These are phyloP conservation scores for Heterodera carotae DNA, from an alignment of 1,140 invertebrate genomes.

Conservation along the genomic window DNA sequence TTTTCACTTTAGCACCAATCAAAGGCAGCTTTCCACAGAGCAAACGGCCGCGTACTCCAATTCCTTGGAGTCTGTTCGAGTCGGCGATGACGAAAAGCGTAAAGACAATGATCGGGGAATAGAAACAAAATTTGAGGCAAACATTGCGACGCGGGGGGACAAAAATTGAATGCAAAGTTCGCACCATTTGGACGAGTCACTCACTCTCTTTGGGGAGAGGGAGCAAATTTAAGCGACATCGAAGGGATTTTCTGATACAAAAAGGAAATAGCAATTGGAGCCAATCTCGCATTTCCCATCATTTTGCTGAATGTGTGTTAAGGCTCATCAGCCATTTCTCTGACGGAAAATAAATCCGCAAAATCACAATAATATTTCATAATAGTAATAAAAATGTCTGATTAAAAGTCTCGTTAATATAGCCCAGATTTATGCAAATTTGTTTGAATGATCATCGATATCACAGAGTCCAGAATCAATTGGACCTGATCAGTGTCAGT, in stretches of 20 bases:
- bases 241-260: neutral
- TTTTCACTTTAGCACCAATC: constrained; percentile 46
- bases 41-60: constrained; percentile 46
- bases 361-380: no score
- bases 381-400: no score
- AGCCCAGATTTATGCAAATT: constrained; percentile 57
- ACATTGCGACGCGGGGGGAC: no score
- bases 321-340: no score
- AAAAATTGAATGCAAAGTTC: neutral
- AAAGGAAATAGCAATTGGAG: neutral
- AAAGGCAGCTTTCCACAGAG: constrained; percentile 41
- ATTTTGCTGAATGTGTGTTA: no score
- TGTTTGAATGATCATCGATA: constrained; percentile 57
- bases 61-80: constrained; percentile 36
- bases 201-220: no score
- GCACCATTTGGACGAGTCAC: neutral
- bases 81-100: neutral
- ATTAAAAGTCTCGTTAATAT: constrained; percentile 30
- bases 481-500: constrained; percentile 67
- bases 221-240: neutral
- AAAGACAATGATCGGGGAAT: neutral
- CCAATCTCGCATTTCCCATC: neutral
- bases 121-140: neutral
- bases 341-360: no score
- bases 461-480: constrained; percentile 54